Conservation (phyloP, 2,797 vertebrate species). For the Morelia viridis region DNA sequence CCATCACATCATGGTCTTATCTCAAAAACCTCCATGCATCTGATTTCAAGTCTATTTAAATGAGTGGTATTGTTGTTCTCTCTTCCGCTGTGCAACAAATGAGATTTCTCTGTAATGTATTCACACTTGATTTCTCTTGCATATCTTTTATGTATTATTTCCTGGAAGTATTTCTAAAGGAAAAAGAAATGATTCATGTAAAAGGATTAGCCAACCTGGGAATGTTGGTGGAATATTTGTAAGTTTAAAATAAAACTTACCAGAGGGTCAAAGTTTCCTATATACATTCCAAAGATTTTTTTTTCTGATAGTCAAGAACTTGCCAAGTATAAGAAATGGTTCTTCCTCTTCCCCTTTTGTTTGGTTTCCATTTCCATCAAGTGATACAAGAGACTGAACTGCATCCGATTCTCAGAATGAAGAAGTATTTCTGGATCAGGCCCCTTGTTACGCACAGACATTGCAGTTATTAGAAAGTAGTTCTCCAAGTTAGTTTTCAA, state of each 20-base stretch:
- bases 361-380: not conserved
- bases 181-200: not conserved
- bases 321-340: not conserved
- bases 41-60: not conserved
- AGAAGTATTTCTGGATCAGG: not conserved
- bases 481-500: not conserved
- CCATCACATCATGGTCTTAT: not conserved
- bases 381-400: not conserved
- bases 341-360: not conserved
- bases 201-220: not conserved
- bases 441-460: not conserved
- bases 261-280: not conserved
- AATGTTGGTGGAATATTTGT: slow-evolving; percentile 20
- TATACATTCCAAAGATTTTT: not conserved
- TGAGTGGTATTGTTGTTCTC: not conserved
- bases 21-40: not conserved
- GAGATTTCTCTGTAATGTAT: not conserved
- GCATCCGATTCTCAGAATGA: not conserved
- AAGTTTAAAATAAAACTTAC: not conserved
- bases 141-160: not conserved
- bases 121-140: not conserved
- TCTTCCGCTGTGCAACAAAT: not conserved
- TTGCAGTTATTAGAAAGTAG: not conserved
- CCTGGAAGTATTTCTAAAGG: not conserved
- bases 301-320: not conserved